Evolutionary conservation across 1,140 invertebrate genomes (phyloP).

Genomic region (Sycophaga agraensis): DNA sequence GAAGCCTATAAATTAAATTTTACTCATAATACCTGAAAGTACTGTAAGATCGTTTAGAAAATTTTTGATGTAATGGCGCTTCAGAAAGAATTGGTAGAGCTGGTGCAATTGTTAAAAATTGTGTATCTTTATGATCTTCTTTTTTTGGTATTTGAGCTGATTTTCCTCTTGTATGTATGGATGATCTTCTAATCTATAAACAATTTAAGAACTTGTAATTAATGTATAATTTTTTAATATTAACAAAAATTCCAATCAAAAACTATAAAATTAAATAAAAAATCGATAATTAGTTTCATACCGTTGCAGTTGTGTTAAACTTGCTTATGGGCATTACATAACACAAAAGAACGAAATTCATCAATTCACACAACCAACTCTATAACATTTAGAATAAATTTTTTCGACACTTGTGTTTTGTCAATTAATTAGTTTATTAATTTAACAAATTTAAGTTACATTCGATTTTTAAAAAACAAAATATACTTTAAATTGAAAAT

Average conservation of each 20-base stretch:
- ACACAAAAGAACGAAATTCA: too few species aligned
- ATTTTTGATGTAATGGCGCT: slow-evolving; percentile 50
- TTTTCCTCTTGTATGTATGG: slow-evolving; percentile 44
- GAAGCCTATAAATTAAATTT: not conserved
- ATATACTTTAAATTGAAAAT: not conserved
- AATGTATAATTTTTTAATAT: not conserved
- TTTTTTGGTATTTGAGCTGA: slow-evolving; percentile 34
- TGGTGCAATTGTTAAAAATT: slow-evolving; percentile 63
- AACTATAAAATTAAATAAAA: not conserved
- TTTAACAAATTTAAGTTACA: too few species aligned
- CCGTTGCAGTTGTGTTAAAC: slow-evolving; percentile 40
- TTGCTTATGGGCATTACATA: slow-evolving; percentile 55
- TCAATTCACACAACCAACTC: too few species aligned
- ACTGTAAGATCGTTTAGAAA: slow-evolving; percentile 59
- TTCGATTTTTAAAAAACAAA: too few species aligned
- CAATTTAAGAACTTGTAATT: not conserved
- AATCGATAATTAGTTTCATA: slow-evolving; percentile 30
- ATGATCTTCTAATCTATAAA: slow-evolving; percentile 41
- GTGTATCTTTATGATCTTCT: slow-evolving; percentile 41
- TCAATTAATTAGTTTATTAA: too few species aligned
- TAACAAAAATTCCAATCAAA: not conserved
- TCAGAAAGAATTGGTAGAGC: slow-evolving; percentile 59
- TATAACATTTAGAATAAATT: too few species aligned
- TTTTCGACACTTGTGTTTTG: too few species aligned
- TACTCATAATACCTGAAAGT: slow-evolving; percentile 57